Base-by-base conservation (phyloP, 2,113 vertebrate genomes). In the Pelmatolapia mariae region DNA sequence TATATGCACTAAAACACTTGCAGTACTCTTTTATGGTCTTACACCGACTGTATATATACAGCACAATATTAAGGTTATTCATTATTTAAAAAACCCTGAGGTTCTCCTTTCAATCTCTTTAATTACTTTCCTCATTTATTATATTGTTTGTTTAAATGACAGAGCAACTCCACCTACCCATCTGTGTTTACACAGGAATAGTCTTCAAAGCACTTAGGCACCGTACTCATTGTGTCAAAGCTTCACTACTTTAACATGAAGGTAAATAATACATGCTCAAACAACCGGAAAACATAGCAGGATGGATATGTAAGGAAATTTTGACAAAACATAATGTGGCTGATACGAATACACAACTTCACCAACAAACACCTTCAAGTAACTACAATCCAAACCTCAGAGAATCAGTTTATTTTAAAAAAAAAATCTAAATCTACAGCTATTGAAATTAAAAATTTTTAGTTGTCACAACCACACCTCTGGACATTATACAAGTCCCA, bases 141-240 rank as follows among this genome's bases (percentile, higher is more conserved):
- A 78, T 31, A 78, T 50, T 78, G 71, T 78, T 78, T 78, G 45
- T 78, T 78, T 78, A 78, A 78, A 78, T 31, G 71, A 78, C 26
- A 50, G 45, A 5, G 45, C 43, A 50, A 78, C 71, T 50, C 71
- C 26, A 78, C 71, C 45, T 50, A 78, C 45, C 26, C 45, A 50
- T 78, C 45, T 78, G 71, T 78, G 45, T 47, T 50, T 78, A 18
- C 26, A 50, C 16, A 50, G 16, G 71, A 50, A n/a, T 50, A 50
- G 71, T 78, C 26, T 31, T 78, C 43, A 78, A 78, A 78, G 43
- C 43, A 50, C 26, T 50, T 78, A 78, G 24, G 16, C 71, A 50
- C 10, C 11, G 16, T 50, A 78, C 71, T 50, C 26, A 50, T 19
- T 78, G 43, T 50, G 71, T 78, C 71, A 50, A 31, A 31, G 45